Evolutionary conservation across 2,113 vertebrate genomes (phyloP).

Genomic region (Ariopsis seemanni): DNA sequence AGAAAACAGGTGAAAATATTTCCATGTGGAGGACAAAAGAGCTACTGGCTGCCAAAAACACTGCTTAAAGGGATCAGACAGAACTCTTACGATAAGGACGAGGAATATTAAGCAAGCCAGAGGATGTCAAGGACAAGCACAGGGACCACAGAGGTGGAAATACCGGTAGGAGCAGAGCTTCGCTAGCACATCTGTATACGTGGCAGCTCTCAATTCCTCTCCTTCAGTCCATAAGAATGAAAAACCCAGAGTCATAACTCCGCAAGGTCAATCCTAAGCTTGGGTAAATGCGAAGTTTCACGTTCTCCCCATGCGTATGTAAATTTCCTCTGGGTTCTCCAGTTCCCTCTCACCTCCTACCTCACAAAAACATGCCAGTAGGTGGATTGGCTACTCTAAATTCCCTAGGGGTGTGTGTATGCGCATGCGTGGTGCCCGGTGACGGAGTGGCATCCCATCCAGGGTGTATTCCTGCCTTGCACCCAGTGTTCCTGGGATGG

Average conservation of each 20-base stretch:
- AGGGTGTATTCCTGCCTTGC: not conserved
- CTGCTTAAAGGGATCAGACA: conserved; percentile 28
- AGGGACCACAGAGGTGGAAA: not conserved
- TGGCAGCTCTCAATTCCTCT: not conserved
- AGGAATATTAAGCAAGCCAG: not conserved
- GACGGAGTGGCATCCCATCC: not conserved
- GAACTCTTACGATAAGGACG: not conserved
- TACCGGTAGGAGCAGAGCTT: not conserved
- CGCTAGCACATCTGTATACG: not conserved
- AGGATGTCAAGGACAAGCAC: not conserved
- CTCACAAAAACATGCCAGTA: too few relatives aligned
- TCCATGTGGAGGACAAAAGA: conserved; percentile 59
- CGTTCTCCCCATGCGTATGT: not conserved
- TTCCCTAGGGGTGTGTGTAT: not conserved
- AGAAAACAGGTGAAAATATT: conserved; percentile 44
- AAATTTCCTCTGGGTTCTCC: not conserved
- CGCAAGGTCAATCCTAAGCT: too few relatives aligned
- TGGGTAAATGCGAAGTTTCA: too few relatives aligned
- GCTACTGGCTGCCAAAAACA: conserved; percentile 47
- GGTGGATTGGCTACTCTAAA: not conserved
- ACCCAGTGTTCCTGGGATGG: not conserved
- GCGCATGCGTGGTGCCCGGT: too few relatives aligned
- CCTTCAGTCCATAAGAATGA: too few relatives aligned
- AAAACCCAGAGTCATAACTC: too few relatives aligned
- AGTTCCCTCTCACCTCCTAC: too few relatives aligned